These are phyloP conservation scores for Clarias macrocephalus DNA, from an alignment of 2,113 vertebrate species.

Conservation along the genomic window DNA sequence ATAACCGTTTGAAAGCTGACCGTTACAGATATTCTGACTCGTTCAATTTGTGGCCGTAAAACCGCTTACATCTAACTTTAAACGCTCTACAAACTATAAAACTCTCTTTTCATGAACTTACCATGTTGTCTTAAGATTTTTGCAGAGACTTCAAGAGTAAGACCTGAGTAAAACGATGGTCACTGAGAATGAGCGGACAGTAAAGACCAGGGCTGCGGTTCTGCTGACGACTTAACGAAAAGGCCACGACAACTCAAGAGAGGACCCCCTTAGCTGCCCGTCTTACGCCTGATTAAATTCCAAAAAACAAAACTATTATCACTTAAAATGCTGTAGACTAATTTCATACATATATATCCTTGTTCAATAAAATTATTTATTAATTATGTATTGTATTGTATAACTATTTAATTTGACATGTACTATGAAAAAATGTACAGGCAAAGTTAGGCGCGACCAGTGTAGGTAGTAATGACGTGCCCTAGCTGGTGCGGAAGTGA, in stretches of 20 bases:
- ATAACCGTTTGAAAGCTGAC: background rate
- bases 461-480: slow-evolving; percentile 61
- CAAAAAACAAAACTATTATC: background rate
- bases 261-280: slow-evolving; percentile 60
- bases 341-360: too few relatives aligned
- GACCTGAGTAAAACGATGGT: background rate
- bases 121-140: slow-evolving; percentile 62
- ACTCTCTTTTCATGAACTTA: slow-evolving; percentile 51
- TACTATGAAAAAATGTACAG: background rate
- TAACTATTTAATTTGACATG: background rate
- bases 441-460: slow-evolving; percentile 1
- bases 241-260: slow-evolving; percentile 74
- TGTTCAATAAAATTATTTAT: background rate
- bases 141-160: background rate
- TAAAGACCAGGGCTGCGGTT: background rate
- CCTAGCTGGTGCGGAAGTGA: background rate
- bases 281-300: slow-evolving; percentile 57
- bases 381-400: accelerated
- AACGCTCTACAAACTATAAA: background rate
- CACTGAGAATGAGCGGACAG: background rate
- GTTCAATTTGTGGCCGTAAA: background rate
- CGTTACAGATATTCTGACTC: background rate
- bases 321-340: background rate
- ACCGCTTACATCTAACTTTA: background rate
- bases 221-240: slow-evolving; percentile 69